A percentile compares a stretch with the other conserved stretches of the same genome.
Evolutionary conservation across 2,888 invertebrate species (phyloP).

Genomic region (Oligia fasciuncula): DNA sequence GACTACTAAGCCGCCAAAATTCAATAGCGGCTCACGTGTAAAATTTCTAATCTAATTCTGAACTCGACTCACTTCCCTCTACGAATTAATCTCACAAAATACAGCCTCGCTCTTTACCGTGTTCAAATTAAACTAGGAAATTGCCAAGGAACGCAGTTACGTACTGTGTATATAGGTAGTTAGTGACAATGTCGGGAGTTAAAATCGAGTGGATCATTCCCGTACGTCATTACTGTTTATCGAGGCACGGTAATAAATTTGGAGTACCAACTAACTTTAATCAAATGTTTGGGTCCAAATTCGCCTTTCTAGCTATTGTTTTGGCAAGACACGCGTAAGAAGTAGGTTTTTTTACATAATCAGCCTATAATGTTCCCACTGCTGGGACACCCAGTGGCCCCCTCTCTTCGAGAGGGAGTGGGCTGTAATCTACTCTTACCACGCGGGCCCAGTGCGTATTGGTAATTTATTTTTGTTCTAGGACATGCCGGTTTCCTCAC

Average conservation of each 20-base stretch:
- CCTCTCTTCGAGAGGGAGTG: too few species aligned
- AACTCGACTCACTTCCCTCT: constrained; percentile 11
- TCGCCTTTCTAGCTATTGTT: background rate
- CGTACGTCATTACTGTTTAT: constrained; percentile 40
- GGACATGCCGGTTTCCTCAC: background rate
- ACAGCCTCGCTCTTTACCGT: constrained; percentile 27
- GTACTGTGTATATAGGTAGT: constrained; percentile 10
- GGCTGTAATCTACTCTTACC: too few species aligned
- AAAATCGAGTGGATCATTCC: constrained; percentile 34
- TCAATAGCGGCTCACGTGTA: background rate
- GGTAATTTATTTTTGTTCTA: background rate
- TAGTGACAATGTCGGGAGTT: constrained; percentile 20
- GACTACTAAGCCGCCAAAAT: background rate
- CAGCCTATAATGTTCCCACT: background rate
- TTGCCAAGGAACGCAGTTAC: constrained; percentile 35
- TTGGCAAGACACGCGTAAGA: background rate
- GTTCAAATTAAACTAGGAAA: constrained; percentile 47
- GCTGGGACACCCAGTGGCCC: too few species aligned
- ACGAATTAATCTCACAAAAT: constrained; percentile 41
- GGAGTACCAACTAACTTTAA: constrained; percentile 21
- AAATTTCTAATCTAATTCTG: constrained; percentile 13
- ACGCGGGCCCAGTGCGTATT: background rate
- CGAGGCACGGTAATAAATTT: constrained; percentile 43
- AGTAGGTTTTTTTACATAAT: background rate
- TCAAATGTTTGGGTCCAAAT: constrained; percentile 21